Evolutionary conservation across 1,140 invertebrate species (phyloP).

Genomic region (Hestina assimilis): DNA sequence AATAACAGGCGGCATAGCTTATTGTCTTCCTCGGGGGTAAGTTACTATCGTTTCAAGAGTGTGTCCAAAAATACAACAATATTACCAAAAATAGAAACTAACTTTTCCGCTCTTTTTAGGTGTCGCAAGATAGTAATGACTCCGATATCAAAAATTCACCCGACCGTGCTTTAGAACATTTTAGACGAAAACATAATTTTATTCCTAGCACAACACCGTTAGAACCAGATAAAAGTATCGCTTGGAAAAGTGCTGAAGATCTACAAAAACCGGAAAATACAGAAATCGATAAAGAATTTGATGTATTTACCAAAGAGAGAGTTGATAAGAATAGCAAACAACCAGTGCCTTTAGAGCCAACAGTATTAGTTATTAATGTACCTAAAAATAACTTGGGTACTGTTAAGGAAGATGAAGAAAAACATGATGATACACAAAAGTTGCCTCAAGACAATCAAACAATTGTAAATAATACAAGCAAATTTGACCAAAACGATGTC

Average conservation of each 20-base stretch:
- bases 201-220: constrained; percentile 61
- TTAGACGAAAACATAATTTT: constrained; percentile 28
- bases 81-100: too few relatives aligned
- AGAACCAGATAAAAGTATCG: constrained; percentile 52
- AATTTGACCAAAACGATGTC: constrained; percentile 19
- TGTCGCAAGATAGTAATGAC: constrained; percentile 56
- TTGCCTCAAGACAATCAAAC: neutral
- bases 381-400: constrained; percentile 66
- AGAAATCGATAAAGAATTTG: constrained; percentile 69
- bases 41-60: too few relatives aligned
- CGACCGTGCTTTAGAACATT: constrained; percentile 28
- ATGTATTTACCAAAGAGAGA: constrained; percentile 65
- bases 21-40: constrained; percentile 65
- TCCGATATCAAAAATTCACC: constrained; percentile 52
- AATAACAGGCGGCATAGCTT: constrained; percentile 74
- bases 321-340: constrained; percentile 39
- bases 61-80: too few relatives aligned
- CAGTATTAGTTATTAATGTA: constrained; percentile 50
- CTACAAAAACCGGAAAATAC: constrained; percentile 39
- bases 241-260: constrained; percentile 57
- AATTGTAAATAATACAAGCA: too few relatives aligned
- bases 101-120: too few relatives aligned
- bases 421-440: constrained; percentile 43
- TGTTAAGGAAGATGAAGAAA: constrained; percentile 68
- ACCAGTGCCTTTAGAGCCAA: constrained; percentile 52